phyloP scores from a whole-genome alignment of 2,797 vertebrate genomes.

The Syndactyla subalaris region DNA sequence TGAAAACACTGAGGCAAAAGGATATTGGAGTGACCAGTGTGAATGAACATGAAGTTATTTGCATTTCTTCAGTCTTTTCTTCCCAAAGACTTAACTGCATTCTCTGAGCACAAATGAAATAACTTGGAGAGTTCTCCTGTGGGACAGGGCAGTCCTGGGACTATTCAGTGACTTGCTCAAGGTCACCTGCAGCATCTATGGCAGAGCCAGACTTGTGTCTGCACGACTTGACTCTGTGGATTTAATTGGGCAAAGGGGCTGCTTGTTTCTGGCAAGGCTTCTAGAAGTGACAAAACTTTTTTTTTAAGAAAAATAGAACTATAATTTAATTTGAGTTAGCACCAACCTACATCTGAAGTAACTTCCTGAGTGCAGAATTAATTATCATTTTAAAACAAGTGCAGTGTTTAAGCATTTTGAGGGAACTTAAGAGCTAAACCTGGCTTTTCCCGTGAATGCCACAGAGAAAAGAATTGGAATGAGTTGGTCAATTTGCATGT shows the following conservation, averaged over 20 bases:
- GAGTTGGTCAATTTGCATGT: neutral
- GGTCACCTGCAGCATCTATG: neutral
- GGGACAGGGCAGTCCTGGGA: neutral
- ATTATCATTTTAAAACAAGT: neutral
- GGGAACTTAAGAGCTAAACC: neutral
- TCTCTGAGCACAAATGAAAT: neutral
- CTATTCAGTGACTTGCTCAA: neutral
- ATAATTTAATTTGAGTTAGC: neutral
- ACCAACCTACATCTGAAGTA: neutral
- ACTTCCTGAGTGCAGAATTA: neutral
- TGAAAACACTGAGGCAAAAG: neutral
- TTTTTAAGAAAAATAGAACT: neutral
- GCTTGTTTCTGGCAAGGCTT: neutral
- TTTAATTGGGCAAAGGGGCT: neutral
- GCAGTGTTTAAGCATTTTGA: neutral
- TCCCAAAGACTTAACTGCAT: neutral
- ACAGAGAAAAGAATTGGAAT: neutral
- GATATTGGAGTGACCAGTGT: neutral
- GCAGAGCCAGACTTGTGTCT: neutral
- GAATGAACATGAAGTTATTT: neutral
- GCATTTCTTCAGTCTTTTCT: neutral
- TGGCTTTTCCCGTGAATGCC: neutral
- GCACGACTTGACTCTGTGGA: rapidly evolving
- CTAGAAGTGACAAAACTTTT: neutral
- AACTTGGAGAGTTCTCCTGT: neutral